phyloP scores from a whole-genome alignment of 2,797 vertebrate genomes.

The Enteromius thamalakanensis region DNA sequence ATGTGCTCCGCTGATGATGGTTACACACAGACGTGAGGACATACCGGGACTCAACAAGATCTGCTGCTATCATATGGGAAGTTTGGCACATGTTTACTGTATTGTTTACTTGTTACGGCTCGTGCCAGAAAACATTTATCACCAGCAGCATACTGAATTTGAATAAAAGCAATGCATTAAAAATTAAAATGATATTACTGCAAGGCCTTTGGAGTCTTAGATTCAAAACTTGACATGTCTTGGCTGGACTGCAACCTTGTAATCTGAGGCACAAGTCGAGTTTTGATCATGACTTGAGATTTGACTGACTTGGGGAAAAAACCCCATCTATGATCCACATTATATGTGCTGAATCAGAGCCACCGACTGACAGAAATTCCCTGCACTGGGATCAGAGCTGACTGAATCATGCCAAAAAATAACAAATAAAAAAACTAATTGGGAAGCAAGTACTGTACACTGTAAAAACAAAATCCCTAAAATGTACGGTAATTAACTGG shows the following conservation, averaged over 20 bases:
- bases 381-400: neutral
- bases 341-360: conserved; percentile 26
- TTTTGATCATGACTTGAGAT: conserved; percentile 1
- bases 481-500: no score
- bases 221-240: neutral
- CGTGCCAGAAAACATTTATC: neutral
- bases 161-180: neutral
- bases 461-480: no score
- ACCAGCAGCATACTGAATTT: neutral
- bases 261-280: neutral
- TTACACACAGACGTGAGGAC: neutral
- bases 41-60: neutral
- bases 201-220: neutral
- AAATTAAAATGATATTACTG: neutral
- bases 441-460: neutral
- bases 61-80: neutral
- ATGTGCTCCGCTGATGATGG: neutral
- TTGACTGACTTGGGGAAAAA: neutral
- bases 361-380: neutral
- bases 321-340: neutral
- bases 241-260: neutral
- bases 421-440: neutral
- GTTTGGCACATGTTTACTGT: neutral
- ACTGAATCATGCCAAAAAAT: neutral
- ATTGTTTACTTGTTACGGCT: neutral